A percentile compares a stretch with the other conserved stretches of the same genome.
Evolutionary conservation across 2,113 vertebrate species (phyloP).

Genomic region (Myotis yumanensis): DNA sequence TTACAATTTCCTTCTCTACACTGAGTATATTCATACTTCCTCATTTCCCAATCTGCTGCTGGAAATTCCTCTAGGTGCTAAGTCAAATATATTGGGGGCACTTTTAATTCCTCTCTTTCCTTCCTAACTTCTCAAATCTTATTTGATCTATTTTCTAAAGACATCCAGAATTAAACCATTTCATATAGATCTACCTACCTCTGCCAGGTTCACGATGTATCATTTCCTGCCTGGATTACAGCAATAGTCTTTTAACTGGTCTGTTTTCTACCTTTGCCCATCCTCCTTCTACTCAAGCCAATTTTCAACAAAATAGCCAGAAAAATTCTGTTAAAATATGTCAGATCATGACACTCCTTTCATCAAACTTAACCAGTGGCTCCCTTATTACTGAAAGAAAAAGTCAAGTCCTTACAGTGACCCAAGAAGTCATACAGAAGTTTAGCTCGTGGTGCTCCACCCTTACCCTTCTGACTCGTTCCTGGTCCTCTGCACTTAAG

Average conservation of each 20-base stretch:
- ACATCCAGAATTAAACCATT: neutral
- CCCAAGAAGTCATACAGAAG: neutral
- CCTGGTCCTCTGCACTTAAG: neutral
- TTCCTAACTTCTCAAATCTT: neutral
- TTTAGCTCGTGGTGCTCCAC: neutral
- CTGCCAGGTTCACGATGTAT: neutral
- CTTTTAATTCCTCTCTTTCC: neutral
- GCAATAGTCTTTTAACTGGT: neutral
- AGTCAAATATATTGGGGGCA: neutral
- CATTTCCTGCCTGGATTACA: neutral
- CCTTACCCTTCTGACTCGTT: neutral
- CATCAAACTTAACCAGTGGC: neutral
- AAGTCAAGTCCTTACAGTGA: neutral
- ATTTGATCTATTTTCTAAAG: neutral
- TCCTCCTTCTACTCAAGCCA: neutral
- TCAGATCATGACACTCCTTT: neutral
- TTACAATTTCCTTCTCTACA: neutral
- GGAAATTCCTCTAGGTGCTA: neutral
- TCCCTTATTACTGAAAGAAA: neutral
- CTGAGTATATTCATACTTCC: neutral
- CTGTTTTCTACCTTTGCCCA: neutral
- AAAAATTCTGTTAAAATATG: neutral
- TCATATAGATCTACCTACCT: neutral
- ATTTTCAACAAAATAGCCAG: neutral
- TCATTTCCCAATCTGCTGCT: neutral